phyloP scores from a whole-genome alignment of 2,797 vertebrate species.

The Gallinago solitaria region DNA sequence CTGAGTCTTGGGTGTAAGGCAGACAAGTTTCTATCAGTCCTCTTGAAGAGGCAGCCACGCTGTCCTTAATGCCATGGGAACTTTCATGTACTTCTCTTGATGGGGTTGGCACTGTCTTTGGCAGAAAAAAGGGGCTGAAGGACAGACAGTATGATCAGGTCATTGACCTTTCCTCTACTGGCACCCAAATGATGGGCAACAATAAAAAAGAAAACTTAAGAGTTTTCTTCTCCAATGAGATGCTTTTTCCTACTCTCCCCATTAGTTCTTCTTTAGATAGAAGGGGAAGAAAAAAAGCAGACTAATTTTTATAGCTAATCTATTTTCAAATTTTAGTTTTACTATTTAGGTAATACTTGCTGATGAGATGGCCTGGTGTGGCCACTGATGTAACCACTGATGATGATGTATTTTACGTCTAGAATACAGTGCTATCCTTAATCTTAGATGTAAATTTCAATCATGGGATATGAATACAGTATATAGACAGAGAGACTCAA shows the following conservation, averaged over 20 bases:
- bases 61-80: background rate
- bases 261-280: background rate
- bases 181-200: background rate
- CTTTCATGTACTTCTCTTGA: background rate
- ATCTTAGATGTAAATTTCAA: background rate
- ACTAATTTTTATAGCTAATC: background rate
- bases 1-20: background rate
- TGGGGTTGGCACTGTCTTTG: background rate
- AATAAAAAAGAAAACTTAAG: background rate
- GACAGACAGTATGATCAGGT: no score
- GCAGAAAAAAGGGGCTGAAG: background rate
- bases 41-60: background rate
- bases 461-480: background rate
- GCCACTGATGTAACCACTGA: background rate
- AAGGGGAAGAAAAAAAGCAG: background rate
- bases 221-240: background rate
- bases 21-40: background rate
- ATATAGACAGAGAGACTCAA: background rate
- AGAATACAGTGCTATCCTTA: background rate
- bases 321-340: background rate
- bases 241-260: background rate
- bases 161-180: background rate
- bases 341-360: background rate
- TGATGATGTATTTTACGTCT: background rate
- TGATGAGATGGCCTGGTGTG: background rate